Conservation (phyloP, 1,140 invertebrate genomes). For the Lasaia peninsularis region DNA sequence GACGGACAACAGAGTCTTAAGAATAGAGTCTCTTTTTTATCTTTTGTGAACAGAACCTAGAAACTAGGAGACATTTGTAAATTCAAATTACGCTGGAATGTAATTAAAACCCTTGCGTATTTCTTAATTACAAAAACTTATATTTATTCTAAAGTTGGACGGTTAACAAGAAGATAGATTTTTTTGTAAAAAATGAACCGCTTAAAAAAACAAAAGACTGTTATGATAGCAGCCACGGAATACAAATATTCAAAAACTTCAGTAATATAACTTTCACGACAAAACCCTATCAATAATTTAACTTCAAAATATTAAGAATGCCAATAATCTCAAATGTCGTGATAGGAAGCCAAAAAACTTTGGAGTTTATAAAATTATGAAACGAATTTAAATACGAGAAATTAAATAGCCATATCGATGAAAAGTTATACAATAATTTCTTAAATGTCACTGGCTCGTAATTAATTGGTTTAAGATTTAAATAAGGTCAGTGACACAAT, state of each 20-base stretch:
- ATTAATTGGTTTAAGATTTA: conserved; percentile 16
- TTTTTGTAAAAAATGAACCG: too few relatives aligned
- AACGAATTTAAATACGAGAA: conserved; percentile 16
- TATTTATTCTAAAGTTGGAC: too few relatives aligned
- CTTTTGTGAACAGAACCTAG: too few relatives aligned
- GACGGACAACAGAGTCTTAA: too few relatives aligned
- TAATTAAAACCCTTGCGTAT: too few relatives aligned
- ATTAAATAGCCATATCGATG: conserved; percentile 17
- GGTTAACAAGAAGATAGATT: too few relatives aligned
- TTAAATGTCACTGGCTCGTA: conserved; percentile 14
- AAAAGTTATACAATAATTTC: conserved; percentile 16
- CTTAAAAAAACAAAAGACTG: too few relatives aligned
- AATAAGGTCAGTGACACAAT: neutral
- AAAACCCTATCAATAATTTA: conserved; percentile 5
- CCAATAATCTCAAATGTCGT: conserved; percentile 22
- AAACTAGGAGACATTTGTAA: too few relatives aligned
- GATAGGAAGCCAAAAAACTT: conserved; percentile 18
- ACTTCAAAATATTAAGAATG: conserved; percentile 15
- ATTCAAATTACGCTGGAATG: too few relatives aligned
- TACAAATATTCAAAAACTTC: neutral
- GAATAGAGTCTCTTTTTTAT: too few relatives aligned
- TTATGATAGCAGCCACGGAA: too few relatives aligned
- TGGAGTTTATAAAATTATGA: conserved; percentile 21
- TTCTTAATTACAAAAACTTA: too few relatives aligned
- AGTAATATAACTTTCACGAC: neutral